These are phyloP conservation scores for Ammodytes marinus DNA, from an alignment of 2,113 vertebrate genomes.

Conservation along the genomic window DNA sequence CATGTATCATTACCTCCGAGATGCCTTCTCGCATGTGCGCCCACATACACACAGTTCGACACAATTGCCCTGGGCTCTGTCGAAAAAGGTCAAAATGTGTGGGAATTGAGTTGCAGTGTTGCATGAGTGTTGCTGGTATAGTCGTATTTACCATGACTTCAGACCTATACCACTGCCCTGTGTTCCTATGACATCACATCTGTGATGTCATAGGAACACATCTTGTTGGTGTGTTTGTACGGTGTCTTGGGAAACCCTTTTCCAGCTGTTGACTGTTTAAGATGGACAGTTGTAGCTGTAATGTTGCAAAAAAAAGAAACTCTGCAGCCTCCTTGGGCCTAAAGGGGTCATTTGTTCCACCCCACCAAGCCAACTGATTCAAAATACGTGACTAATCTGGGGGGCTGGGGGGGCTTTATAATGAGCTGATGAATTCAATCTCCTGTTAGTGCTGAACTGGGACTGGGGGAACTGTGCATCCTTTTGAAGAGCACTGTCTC, in stretches of 20 bases:
- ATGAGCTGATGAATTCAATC: slow-evolving; percentile 82
- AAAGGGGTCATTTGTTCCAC: slow-evolving; percentile 79
- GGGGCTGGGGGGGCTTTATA: slow-evolving; percentile 51
- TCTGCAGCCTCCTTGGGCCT: slow-evolving; percentile 61
- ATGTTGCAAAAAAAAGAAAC: slow-evolving; percentile 55
- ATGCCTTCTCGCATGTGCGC: slow-evolving; percentile 29
- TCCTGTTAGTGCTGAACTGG: slow-evolving; percentile 80
- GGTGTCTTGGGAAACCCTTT: slow-evolving; percentile 38
- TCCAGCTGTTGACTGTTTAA: slow-evolving; percentile 55
- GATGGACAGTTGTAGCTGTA: slow-evolving; percentile 60
- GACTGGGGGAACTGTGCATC: slow-evolving; percentile 72
- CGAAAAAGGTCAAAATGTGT: slow-evolving; percentile 67
- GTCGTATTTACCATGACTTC: slow-evolving; percentile 42
- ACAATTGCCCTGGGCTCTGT: slow-evolving; percentile 33
- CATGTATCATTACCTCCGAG: slow-evolving; percentile 62
- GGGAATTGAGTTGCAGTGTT: slow-evolving; percentile 42
- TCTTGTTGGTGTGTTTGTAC: slow-evolving; percentile 55
- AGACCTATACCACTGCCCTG: slow-evolving; percentile 30
- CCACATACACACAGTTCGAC: slow-evolving; percentile 45
- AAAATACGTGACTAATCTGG: slow-evolving; percentile 76
- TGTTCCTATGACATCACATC: slow-evolving; percentile 34
- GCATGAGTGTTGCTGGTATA: slow-evolving; percentile 46
- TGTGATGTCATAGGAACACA: too few relatives aligned
- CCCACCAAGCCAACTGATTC: slow-evolving; percentile 70
- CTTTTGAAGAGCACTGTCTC: slow-evolving; percentile 67